A percentile compares a stretch with the other conserved stretches of the same genome.
Evolutionary conservation across 2,113 vertebrate genomes (phyloP).

Genomic region (Pygoscelis antarcticus): DNA sequence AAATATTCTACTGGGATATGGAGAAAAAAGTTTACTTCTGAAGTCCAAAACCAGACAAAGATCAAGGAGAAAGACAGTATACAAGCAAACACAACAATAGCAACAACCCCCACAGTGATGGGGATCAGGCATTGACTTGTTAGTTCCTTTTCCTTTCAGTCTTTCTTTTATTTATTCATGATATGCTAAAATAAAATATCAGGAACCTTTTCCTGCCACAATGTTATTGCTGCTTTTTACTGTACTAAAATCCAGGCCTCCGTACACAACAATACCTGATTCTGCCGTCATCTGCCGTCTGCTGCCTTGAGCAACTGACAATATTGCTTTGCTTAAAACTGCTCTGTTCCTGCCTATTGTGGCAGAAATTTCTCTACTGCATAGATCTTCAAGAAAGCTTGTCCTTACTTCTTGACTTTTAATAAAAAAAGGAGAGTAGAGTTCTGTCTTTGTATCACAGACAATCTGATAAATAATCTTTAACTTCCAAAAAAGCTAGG

Average conservation of each 20-base stretch:
- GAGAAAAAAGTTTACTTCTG: neutral
- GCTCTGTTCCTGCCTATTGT: neutral
- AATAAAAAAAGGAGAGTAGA: neutral
- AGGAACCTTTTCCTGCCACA: neutral
- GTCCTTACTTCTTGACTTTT: neutral
- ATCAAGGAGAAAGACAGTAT: neutral
- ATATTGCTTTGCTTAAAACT: neutral
- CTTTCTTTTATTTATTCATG: neutral
- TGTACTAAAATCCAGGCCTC: neutral
- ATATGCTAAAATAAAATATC: neutral
- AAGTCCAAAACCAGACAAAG: neutral
- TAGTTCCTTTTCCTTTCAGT: neutral
- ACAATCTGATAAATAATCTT: neutral
- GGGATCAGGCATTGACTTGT: neutral
- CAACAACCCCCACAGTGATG: neutral
- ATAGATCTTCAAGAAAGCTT: neutral
- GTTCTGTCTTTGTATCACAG: neutral
- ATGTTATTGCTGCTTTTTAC: neutral
- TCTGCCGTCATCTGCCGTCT: neutral
- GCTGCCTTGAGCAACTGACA: conserved; percentile 34
- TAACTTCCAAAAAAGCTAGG: neutral
- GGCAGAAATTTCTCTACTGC: neutral
- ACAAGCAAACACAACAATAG: neutral
- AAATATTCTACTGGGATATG: neutral
- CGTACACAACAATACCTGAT: neutral